Percentiles rank a stretch among this genome's conserved stretches.
Evolutionary conservation across 2,888 invertebrate genomes (phyloP).

Genomic region (Meiosimyza decipiens): DNA sequence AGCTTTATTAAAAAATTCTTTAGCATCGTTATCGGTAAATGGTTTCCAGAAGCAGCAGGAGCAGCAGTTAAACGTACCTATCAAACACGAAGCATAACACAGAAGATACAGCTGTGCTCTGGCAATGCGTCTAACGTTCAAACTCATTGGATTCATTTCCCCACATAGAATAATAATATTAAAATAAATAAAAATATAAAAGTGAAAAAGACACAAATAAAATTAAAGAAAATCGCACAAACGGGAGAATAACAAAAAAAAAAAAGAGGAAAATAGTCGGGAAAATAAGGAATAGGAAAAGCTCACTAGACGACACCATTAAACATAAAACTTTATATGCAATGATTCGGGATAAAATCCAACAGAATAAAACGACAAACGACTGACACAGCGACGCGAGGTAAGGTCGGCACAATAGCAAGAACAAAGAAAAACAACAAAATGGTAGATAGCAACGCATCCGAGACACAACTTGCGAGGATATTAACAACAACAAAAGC

Average conservation of each 20-base stretch:
- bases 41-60: slow-evolving; percentile 37
- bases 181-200: neutral
- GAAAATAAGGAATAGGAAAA: slow-evolving; percentile 22
- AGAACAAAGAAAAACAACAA: slow-evolving; percentile 36
- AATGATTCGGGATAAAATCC: slow-evolving; percentile 28
- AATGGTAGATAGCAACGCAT: slow-evolving; percentile 26
- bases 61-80: neutral
- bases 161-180: neutral
- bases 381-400: slow-evolving; percentile 1
- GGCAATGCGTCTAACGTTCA: neutral
- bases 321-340: slow-evolving; percentile 39
- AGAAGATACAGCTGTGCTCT: neutral
- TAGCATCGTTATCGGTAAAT: slow-evolving; percentile 46
- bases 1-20: slow-evolving; percentile 43
- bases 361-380: slow-evolving; percentile 32
- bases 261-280: slow-evolving; percentile 1
- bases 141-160: no score
- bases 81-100: neutral
- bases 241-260: slow-evolving; percentile 3
- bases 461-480: slow-evolving; percentile 24
- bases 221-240: neutral
- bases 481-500: slow-evolving; percentile 31
- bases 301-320: slow-evolving; percentile 32
- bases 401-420: slow-evolving; percentile 16
- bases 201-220: slow-evolving; percentile 8